Conservation (phyloP, 2,113 vertebrate genomes). For the Lagopus leucura region DNA sequence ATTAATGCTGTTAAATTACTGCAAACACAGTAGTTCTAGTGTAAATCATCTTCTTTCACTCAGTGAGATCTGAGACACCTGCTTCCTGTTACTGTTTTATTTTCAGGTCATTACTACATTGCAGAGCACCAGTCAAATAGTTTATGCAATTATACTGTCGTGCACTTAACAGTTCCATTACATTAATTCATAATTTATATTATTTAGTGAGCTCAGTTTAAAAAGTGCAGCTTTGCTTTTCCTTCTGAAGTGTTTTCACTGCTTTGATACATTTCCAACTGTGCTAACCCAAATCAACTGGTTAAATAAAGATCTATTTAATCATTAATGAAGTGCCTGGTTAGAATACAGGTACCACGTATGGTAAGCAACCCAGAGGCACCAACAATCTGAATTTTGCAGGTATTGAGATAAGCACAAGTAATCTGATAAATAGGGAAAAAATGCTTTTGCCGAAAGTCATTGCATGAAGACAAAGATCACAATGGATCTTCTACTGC, state of each 20-base stretch:
- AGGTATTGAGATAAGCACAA: neutral
- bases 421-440: neutral
- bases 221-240: conserved; percentile 71
- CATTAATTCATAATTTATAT: conserved; percentile 86
- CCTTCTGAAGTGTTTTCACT: conserved; percentile 75
- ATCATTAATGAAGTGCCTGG: conserved; percentile 70
- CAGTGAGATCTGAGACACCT: conserved; percentile 79
- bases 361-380: conserved; percentile 38
- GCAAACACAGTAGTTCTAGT: conserved; percentile 76
- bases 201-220: conserved; percentile 82
- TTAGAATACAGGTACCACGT: conserved; percentile 40
- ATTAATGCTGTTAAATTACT: conserved; percentile 78
- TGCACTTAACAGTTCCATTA: conserved; percentile 79
- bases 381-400: conserved; percentile 18
- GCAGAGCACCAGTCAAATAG: conserved; percentile 80
- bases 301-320: conserved; percentile 78
- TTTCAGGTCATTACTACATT: conserved; percentile 86
- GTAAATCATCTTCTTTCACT: conserved; percentile 80
- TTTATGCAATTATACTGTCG: conserved; percentile 72
- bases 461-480: neutral
- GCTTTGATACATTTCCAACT: conserved; percentile 74
- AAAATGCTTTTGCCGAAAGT: neutral
- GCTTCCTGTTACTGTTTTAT: conserved; percentile 84
- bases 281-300: conserved; percentile 75
- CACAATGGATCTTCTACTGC: rapidly evolving